A percentile compares a stretch with the other conserved stretches of the same genome.
Conservation (phyloP, 2,888 invertebrate species). For the Mythimna albipuncta region DNA sequence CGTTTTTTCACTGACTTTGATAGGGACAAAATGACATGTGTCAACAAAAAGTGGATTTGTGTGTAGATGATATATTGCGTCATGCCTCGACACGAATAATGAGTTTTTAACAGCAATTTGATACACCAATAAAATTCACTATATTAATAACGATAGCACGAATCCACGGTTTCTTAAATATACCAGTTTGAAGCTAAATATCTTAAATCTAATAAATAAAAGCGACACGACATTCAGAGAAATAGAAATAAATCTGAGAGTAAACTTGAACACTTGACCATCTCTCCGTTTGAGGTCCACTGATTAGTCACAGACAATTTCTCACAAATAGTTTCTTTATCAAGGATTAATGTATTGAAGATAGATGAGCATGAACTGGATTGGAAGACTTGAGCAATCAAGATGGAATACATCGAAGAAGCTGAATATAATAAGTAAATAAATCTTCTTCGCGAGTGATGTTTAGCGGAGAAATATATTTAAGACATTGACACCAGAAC, state of each 20-base stretch:
- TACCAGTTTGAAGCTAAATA: constrained; percentile 76
- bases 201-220: constrained; percentile 73
- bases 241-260: constrained; percentile 69
- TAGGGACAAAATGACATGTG: neutral
- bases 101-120: constrained; percentile 62
- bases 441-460: constrained; percentile 62
- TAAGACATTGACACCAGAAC: constrained; percentile 57
- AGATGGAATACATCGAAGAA: constrained; percentile 67
- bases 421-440: constrained; percentile 57
- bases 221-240: constrained; percentile 69
- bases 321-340: constrained; percentile 45
- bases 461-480: constrained; percentile 51
- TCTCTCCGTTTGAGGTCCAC: constrained; percentile 61
- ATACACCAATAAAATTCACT: constrained; percentile 62
- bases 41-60: neutral
- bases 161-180: constrained; percentile 72
- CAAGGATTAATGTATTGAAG: constrained; percentile 58
- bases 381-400: constrained; percentile 86
- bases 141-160: constrained; percentile 76
- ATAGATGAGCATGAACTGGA: constrained; percentile 75
- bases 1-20: neutral
- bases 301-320: constrained; percentile 70
- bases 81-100: constrained; percentile 11
- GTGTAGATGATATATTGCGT: constrained; percentile 22
- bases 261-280: constrained; percentile 79